A percentile compares a stretch with the other conserved stretches of the same genome.
Evolutionary conservation across 2,113 vertebrate genomes (phyloP).

Genomic region (Brachirus orientalis): DNA sequence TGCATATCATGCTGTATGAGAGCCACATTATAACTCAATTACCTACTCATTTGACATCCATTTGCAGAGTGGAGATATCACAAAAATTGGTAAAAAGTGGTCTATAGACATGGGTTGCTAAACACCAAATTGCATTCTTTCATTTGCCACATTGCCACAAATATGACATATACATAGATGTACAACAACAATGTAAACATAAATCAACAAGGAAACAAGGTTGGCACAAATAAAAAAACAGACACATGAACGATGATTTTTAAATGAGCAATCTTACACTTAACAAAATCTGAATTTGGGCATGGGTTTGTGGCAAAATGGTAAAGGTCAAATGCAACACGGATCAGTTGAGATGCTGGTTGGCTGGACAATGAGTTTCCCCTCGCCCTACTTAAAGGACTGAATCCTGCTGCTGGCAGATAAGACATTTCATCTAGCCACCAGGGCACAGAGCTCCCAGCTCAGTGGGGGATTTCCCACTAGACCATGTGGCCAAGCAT

Average conservation of each 20-base stretch:
- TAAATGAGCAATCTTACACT: constrained; percentile 54
- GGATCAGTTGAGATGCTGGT: constrained; percentile 73
- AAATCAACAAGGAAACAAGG: constrained; percentile 3
- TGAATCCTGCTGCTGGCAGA: constrained; percentile 77
- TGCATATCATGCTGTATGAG: constrained; percentile 77
- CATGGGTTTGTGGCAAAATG: constrained; percentile 52
- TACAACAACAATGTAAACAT: constrained; percentile 3
- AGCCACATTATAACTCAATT: constrained; percentile 81
- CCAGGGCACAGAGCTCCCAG: constrained; percentile 61
- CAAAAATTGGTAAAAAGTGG: constrained; percentile 18
- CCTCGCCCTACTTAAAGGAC: constrained; percentile 73
- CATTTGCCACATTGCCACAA: not conserved
- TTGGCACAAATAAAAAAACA: not conserved
- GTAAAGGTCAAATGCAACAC: constrained; percentile 76
- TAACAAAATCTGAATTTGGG: constrained; percentile 65
- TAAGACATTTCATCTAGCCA: constrained; percentile 79
- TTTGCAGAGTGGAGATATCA: constrained; percentile 42
- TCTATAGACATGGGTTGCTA: constrained; percentile 11
- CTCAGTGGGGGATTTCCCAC: constrained; percentile 75
- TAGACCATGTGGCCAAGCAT: constrained; percentile 70
- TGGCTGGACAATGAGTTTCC: constrained; percentile 78
- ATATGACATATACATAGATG: constrained; percentile 18
- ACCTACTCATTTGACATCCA: constrained; percentile 80
- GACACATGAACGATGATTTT: not conserved
- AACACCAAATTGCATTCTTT: constrained; percentile 24